These are phyloP conservation scores for Atrichornis clamosus DNA, from an alignment of 2,113 vertebrate genomes.

Conservation along the genomic window DNA sequence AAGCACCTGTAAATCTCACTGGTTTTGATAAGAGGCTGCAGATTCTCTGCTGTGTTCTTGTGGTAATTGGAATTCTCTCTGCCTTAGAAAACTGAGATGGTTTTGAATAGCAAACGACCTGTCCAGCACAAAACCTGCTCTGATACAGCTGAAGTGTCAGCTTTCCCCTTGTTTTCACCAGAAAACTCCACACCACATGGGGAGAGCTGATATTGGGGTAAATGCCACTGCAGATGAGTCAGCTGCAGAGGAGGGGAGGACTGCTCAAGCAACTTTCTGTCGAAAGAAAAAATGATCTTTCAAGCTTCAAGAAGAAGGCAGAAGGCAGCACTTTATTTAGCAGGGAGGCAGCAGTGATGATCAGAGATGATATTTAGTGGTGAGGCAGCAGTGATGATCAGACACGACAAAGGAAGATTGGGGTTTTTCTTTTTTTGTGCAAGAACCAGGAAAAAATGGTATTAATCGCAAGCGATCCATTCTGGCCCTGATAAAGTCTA, in stretches of 20 bases:
- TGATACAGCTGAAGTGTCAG: not conserved
- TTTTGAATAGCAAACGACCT: not conserved
- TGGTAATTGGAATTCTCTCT: not conserved
- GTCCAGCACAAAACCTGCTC: not conserved
- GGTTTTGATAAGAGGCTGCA: not conserved
- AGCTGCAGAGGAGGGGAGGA: constrained; percentile 12
- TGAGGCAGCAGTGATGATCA: not conserved
- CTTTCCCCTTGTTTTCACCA: not conserved
- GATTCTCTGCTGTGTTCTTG: not conserved
- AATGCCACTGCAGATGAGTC: constrained; percentile 13
- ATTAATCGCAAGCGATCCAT: not conserved
- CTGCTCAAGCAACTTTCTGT: not conserved
- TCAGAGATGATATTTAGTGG: not conserved
- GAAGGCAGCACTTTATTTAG: not conserved
- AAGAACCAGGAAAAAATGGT: not conserved
- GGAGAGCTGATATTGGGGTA: not conserved
- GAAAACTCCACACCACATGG: not conserved
- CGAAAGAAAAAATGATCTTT: not conserved
- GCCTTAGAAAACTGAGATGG: not conserved
- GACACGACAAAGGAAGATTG: not conserved
- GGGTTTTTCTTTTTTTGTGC: not conserved
- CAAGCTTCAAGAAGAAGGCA: not conserved
- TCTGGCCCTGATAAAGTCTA: not conserved
- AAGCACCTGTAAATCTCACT: not conserved
- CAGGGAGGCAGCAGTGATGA: not conserved